Conservation (phyloP, 2,113 vertebrate genomes). For the Leucopsar rothschildi region DNA sequence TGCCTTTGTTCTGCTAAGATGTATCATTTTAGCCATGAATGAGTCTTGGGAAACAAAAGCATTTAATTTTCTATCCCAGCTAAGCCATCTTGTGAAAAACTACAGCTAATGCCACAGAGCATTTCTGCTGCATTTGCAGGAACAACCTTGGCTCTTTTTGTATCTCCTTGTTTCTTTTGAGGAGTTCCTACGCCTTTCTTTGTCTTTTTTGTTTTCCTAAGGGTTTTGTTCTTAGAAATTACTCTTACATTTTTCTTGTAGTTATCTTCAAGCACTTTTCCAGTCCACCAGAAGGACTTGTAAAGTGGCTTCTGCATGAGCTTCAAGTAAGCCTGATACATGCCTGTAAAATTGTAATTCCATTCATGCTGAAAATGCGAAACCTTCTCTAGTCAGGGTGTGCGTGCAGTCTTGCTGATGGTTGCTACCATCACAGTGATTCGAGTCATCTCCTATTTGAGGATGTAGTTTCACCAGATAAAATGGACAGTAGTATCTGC, state of each 20-base stretch:
- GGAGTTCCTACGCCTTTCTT: not conserved
- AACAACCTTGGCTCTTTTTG: not conserved
- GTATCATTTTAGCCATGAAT: not conserved
- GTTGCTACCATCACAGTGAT: not conserved
- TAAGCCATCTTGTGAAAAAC: not conserved
- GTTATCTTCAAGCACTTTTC: not conserved
- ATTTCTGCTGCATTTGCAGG: not conserved
- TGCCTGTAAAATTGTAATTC: not conserved
- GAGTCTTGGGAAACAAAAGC: not conserved
- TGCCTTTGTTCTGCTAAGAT: constrained; percentile 30
- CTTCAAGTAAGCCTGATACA: not conserved
- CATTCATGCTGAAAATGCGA: not conserved
- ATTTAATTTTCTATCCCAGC: constrained; percentile 9
- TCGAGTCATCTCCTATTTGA: not conserved
- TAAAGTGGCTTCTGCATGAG: not conserved
- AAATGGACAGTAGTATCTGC: not conserved
- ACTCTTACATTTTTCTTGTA: not conserved
- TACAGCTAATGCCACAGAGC: not conserved
- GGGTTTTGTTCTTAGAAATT: not conserved
- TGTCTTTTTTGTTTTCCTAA: not conserved
- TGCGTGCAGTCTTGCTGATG: not conserved
- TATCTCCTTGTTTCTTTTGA: not conserved
- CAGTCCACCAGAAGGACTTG: not conserved
- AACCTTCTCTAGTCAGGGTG: not conserved
- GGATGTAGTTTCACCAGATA: not conserved